A percentile compares a stretch with the other conserved stretches of the same genome.
These are phyloP conservation scores for Dicrurus megarhynchus DNA, from an alignment of 2,113 vertebrate species.

Conservation along the genomic window DNA sequence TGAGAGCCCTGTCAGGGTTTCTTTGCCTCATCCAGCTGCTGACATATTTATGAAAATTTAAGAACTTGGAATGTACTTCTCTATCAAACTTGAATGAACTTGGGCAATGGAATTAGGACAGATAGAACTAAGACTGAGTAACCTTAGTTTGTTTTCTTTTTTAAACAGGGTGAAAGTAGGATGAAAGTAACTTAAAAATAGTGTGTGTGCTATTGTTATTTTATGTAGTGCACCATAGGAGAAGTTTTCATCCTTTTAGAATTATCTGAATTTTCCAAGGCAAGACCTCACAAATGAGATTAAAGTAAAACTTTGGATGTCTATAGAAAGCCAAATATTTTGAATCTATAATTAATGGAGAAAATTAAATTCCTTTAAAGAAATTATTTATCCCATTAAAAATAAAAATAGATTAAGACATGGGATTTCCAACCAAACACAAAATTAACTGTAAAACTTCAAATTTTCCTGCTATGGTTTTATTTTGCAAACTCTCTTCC, in stretches of 20 bases:
- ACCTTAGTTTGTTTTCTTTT: not conserved
- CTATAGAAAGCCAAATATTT: not conserved
- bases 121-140: not conserved
- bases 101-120: not conserved
- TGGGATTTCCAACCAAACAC: not conserved
- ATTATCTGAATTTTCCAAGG: not conserved
- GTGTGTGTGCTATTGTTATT: not conserved
- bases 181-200: not conserved
- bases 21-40: not conserved
- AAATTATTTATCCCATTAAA: not conserved
- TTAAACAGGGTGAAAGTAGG: not conserved
- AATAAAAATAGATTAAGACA: not conserved
- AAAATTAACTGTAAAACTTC: not conserved
- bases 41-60: not conserved
- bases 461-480: not conserved
- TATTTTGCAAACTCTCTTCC: not conserved
- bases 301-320: not conserved
- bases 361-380: not conserved
- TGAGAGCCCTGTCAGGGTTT: not conserved
- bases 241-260: not conserved
- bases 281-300: not conserved
- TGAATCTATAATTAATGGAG: not conserved
- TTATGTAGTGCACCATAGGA: not conserved
- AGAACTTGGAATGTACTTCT: not conserved
- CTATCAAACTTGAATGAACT: not conserved